Base-by-base conservation (phyloP, 2,797 vertebrate species). In the Sternotherus odoratus region DNA sequence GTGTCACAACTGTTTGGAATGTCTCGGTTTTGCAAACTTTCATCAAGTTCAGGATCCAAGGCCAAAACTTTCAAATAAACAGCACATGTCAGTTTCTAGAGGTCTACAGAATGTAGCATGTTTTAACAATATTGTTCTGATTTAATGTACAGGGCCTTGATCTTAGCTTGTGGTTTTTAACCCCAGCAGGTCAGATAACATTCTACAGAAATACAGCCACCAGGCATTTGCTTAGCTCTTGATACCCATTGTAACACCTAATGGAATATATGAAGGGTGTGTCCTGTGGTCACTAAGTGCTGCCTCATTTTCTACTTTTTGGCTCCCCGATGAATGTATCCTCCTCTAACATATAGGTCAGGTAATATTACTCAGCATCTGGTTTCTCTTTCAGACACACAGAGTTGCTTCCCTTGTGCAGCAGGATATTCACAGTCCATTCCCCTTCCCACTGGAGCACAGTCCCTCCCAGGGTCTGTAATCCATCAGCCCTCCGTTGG, bases 1-100 rank as follows among this genome's bases (percentile, higher is more conserved):
- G 21, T 85, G 48, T 79, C 91, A 83, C 69, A 92, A 91, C 54
- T 79, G 30, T 86, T 78, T 90, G 87, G 83, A 85, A 36, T 75
- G 39, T 82, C 57, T 72, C 57, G 86, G 26, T 17, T 43, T 85
- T 94, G 43, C 75, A 2, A 1, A 50, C 77, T 83, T 78, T 24
- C 89, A 53, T 85, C 60, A 79, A 80, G 12, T 78, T 85, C 56
- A 83, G 51, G 17, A 87, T 39, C 46, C 72, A 90, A 93, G 91
- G 84, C 46, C 66, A 96, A 88, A 30, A 75, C 0, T 0, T 33
- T 95, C 53, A 85, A 46, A 86, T 39, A 85, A 86, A 85, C 60
- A 82, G 28, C 87, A 90, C 46, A 46, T 87, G 28, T 66, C 94
- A 93, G 60, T 75, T 88, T 48, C 51, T 81, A 54, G 36, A 46